These are phyloP conservation scores for Virgularia gustaviana DNA, from an alignment of 92 coral and sea anemone species.

Conservation along the genomic window DNA sequence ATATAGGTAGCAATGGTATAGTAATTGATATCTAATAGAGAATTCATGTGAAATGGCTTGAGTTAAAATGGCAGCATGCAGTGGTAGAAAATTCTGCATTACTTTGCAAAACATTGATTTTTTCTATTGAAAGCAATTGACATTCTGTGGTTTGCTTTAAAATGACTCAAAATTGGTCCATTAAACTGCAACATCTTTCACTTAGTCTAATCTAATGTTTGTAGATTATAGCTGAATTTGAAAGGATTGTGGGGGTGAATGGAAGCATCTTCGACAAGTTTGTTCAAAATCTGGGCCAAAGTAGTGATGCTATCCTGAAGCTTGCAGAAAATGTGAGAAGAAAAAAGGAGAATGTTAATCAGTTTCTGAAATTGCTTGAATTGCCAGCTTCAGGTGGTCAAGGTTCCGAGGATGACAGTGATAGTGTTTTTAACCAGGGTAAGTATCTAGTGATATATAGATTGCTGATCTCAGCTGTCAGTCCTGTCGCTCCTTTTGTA, in stretches of 20 bases:
- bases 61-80: too few species aligned
- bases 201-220: conserved; percentile 6
- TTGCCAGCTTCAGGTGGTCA: too few species aligned
- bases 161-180: background rate
- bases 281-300: conserved; percentile 34
- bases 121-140: too few species aligned
- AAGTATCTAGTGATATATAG: background rate
- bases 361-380: background rate
- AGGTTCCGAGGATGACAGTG: background rate
- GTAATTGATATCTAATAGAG: background rate
- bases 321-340: conserved; percentile 16
- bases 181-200: too few species aligned
- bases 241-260: conserved; percentile 38
- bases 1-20: background rate
- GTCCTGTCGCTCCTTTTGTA: too few species aligned
- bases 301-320: conserved; percentile 8
- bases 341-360: background rate
- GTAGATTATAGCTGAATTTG: conserved; percentile 39
- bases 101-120: too few species aligned
- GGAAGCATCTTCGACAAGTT: conserved; percentile 37
- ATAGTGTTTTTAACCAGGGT: background rate
- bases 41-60: too few species aligned
- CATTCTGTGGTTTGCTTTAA: background rate
- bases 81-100: too few species aligned
- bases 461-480: too few species aligned